These are phyloP conservation scores for Chloropsis hardwickii DNA, from an alignment of 2,113 vertebrate species.

Conservation along the genomic window DNA sequence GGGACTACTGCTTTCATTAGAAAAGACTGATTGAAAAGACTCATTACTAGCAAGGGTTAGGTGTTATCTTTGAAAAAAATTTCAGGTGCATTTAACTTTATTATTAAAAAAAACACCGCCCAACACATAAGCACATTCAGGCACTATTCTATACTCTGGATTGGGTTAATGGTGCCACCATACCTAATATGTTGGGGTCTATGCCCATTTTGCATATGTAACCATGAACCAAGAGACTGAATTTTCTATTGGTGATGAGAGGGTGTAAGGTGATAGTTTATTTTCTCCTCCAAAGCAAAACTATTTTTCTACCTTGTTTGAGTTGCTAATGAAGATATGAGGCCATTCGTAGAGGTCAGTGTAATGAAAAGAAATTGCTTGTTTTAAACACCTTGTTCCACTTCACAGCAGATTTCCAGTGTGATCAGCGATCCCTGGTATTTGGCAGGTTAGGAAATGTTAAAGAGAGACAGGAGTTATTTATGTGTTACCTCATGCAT, in stretches of 20 bases:
- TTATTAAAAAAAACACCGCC: accelerated
- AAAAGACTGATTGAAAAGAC: neutral
- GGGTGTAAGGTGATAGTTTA: neutral
- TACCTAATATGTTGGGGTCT: neutral
- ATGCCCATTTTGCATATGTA: neutral
- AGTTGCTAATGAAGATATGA: neutral
- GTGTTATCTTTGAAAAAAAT: neutral
- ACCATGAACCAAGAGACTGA: neutral
- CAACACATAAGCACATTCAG: neutral
- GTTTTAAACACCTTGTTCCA: neutral
- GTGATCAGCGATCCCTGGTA: neutral
- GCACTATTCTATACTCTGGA: neutral
- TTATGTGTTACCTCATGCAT: neutral
- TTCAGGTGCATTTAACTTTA: neutral
- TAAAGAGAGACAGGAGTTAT: neutral
- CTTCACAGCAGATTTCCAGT: neutral
- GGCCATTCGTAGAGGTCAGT: neutral
- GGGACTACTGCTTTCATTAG: neutral
- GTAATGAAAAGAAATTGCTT: neutral
- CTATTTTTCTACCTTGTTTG: neutral
- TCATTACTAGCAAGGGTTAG: neutral
- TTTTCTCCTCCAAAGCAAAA: neutral
- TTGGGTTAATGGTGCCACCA: neutral
- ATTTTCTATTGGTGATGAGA: neutral
- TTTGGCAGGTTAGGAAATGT: neutral